Conservation (phyloP, 2,797 vertebrate species). For the Mus caroli region DNA sequence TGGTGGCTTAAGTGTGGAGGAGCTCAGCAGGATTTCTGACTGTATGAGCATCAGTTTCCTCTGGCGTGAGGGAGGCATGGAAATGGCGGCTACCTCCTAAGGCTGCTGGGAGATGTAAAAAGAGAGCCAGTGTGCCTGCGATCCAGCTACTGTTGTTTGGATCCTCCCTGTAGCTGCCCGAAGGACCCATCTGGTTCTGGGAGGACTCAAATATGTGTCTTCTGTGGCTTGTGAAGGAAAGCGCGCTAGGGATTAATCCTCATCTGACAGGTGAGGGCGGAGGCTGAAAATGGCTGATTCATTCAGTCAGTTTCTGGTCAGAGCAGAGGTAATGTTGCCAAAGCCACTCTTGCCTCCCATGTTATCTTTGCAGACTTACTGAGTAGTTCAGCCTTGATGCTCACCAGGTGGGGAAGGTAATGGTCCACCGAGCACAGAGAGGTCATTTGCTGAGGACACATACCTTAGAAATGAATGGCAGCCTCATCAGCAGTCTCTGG, state of each 20-base stretch:
- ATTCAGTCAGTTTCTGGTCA: neutral
- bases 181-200: neutral
- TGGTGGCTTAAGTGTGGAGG: neutral
- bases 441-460: neutral
- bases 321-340: neutral
- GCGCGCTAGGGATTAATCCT: neutral
- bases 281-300: neutral
- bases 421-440: neutral
- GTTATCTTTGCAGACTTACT: neutral
- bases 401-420: neutral
- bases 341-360: accelerated
- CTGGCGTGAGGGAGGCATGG: neutral
- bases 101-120: neutral
- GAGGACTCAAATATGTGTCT: neutral
- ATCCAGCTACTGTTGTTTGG: neutral
- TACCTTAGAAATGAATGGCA: neutral
- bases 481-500: neutral
- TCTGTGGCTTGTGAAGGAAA: neutral
- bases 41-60: neutral
- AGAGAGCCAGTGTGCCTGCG: neutral
- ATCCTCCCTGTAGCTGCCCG: neutral
- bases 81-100: neutral
- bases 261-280: neutral
- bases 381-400: neutral
- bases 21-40: neutral